Percentiles rank a stretch among this genome's conserved stretches.
Evolutionary conservation across 1,140 invertebrate genomes (phyloP).

Genomic region (Pachyrhynchus sulphureomaculatus): DNA sequence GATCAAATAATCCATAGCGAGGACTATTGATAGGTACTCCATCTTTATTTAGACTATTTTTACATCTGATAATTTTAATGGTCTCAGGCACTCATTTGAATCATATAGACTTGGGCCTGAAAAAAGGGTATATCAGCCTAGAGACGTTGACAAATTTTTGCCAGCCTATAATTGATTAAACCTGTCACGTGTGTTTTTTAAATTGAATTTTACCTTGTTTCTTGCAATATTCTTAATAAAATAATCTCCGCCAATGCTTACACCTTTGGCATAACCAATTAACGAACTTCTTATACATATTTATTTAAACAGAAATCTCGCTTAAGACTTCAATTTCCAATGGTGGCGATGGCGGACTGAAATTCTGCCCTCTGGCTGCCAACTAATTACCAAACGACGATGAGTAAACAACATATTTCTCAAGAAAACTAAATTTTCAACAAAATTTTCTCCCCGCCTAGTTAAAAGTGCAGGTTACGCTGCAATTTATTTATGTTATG

Average conservation of each 20-base stretch:
- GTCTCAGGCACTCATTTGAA: no score
- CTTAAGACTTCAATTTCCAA: constrained; percentile 35
- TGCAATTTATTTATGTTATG: constrained; percentile 34
- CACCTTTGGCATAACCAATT: constrained; percentile 5
- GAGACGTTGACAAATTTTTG: no score
- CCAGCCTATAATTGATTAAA: no score
- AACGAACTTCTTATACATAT: constrained; percentile 34
- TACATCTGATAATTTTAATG: no score
- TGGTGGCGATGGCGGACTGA: constrained; percentile 22
- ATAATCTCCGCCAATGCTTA: background rate
- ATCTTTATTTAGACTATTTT: no score
- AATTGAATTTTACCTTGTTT: no score
- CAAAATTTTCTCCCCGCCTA: constrained; percentile 33
- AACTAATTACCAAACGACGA: constrained; percentile 35
- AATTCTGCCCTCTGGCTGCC: constrained; percentile 18
- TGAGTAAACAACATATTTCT: constrained; percentile 33
- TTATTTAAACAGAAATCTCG: constrained; percentile 26
- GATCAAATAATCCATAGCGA: no score
- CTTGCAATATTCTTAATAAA: no score
- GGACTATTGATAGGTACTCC: no score
- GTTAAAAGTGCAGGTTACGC: constrained; percentile 33
- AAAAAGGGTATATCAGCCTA: no score
- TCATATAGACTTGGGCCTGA: no score
- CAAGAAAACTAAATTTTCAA: constrained; percentile 33
- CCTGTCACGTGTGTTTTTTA: no score